Evolutionary conservation across 2,113 vertebrate genomes (phyloP), one percentile per base, ranked within the genome.

Genomic region (Taurulus bubalis): DNA sequence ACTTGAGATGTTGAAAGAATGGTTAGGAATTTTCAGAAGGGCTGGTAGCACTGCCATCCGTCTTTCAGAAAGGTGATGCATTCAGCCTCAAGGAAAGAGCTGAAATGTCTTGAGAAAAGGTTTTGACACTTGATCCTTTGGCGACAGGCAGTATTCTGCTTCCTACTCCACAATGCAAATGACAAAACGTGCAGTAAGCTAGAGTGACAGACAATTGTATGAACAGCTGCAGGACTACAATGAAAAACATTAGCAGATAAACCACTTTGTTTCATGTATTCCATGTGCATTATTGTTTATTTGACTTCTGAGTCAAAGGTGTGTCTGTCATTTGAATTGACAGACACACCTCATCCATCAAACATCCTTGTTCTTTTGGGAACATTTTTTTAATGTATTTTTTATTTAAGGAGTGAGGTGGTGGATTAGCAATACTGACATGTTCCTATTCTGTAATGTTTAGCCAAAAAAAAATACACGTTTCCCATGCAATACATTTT

Each of bases 21-120:
- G 64, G 62, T 82, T 76, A 14, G 59, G 68, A 59, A 74, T 79
- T 69, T 79, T 86, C 28, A 81, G 75, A 79, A 65, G 22, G 12
- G 75, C 20, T 81, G 20, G 28, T 51, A 24, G 71, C 70, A 4
- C 64, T 72, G 65, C 59, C 70, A 74, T 76, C 45, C 2, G 0
- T 82, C 65, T 75, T 59, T 80, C 20, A 67, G 18, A 82, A 65
- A 22, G 16, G 49, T 76, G 80, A 90, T 66, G 53, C 67, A 83
- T 81, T 80, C 53, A 56, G 64, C 45, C 56, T 15, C 38, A 65
- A 86, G 79, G 63, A 62, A 77, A 63, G 34, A 24, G 18, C n/a
- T 70, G 58, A 82, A 78, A 78, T 51, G 66, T 82, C 67, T 80
- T 1, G 12, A 69, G 69, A 77, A 73, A 56, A 36, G 22, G 30